phyloP scores from a whole-genome alignment of 2,888 invertebrate species.

The Drosophila pseudotalamancana region DNA sequence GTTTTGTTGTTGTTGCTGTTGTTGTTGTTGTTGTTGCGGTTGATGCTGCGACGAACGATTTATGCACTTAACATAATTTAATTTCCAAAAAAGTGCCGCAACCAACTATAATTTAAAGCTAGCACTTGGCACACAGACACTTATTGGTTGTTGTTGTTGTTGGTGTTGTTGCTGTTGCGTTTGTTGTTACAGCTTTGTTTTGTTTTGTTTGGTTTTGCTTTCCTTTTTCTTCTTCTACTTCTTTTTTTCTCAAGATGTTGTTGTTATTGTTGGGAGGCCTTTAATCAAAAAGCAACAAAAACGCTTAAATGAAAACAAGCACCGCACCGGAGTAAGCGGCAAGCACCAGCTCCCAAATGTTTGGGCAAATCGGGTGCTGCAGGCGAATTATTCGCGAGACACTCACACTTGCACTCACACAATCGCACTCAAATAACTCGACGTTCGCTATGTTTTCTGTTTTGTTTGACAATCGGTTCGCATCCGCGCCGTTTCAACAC shows the following conservation, averaged over 20 bases:
- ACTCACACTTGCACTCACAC: conserved; percentile 39
- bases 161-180: conserved; percentile 22
- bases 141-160: conserved; percentile 38
- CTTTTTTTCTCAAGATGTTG: conserved; percentile 5
- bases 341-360: conserved; percentile 37
- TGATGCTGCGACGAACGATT: conserved; percentile 50
- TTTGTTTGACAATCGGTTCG: conserved; percentile 14
- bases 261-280: conserved; percentile 32
- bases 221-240: conserved; percentile 41
- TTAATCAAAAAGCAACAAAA: conserved; percentile 62
- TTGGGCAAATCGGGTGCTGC: conserved; percentile 50
- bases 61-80: conserved; percentile 79
- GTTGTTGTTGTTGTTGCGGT: conserved; percentile 4
- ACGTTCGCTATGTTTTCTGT: conserved; percentile 42
- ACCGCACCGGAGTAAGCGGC: conserved; percentile 32
- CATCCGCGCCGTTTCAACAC: conserved; percentile 44
- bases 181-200: conserved; percentile 49
- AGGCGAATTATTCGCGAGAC: conserved; percentile 64
- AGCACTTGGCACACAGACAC: conserved; percentile 62
- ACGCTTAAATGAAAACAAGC: conserved; percentile 45
- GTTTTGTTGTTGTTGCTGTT: conserved; percentile 15
- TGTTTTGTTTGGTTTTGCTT: conserved; percentile 51
- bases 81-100: conserved; percentile 67
- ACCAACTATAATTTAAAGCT: conserved; percentile 41
- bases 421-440: conserved; percentile 36